Evolutionary conservation across 2,888 invertebrate species (phyloP), one percentile per base, ranked within the genome.

Genomic region (Metopia argyrocephala): DNA sequence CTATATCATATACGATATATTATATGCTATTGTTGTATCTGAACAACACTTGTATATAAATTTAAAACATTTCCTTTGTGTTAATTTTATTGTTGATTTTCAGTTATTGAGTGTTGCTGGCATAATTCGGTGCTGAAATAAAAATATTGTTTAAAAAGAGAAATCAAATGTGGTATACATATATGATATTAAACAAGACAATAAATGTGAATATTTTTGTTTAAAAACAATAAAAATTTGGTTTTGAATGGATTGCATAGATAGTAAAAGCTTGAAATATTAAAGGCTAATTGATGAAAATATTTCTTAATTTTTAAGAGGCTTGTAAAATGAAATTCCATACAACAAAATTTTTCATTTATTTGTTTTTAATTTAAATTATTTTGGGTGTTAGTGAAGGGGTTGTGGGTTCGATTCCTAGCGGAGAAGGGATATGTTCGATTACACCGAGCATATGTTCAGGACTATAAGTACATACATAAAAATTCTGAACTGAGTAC

Each of bases 61-160:
- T 54, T 56, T 73, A 20, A 56, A 9, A n/a, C 54, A 48, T 66
- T 28, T 25, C 7, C 38, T 66, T 9, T 3, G 48, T 48, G n/a
- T 27, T 27, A 15, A 27, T 25, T 20, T 45, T 5, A 5, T 15
- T 20, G 48, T 27, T 52, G 27, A 23, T 45, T 28, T 31, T 31
- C 21, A 52, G 0, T 31, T 65, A n/a, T 21, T 23, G 21, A 1
- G 20, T 48, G 3, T 64, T 28, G 59, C 20, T 15, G 27, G 5
- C 27, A 71, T 15, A 31, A 28, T 48, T 46, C 28, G 25, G 52
- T 68, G 23, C 9, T 27, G 15, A 52, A 66, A 54, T 38, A 52
- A 15, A 61, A 28, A n/a, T 12, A 46, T 12, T 1, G n/a, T 61
- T 57, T 69, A 20, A 57, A 59, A 21, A n/a, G 18, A 50, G 18